Evolutionary conservation across 2,797 vertebrate genomes (phyloP).

Genomic region (Mus minutoides): DNA sequence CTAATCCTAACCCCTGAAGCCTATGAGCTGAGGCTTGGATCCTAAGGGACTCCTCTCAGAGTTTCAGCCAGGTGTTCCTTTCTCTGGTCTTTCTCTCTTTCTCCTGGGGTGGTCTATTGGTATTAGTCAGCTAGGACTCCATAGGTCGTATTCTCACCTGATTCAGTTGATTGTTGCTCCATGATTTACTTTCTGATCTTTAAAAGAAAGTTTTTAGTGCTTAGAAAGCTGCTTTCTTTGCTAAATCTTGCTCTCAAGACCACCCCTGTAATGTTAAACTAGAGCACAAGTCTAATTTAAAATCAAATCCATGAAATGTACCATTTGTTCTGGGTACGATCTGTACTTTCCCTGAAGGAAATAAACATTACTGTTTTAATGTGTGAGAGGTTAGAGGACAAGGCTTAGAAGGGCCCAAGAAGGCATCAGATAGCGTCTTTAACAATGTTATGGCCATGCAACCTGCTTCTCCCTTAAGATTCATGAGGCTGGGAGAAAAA

Average conservation of each 20-base stretch:
- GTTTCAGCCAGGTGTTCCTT: background rate
- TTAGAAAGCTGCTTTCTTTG: background rate
- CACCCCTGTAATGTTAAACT: background rate
- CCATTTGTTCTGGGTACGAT: conserved; percentile 28
- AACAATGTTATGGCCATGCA: background rate
- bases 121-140: background rate
- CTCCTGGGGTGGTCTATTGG: background rate
- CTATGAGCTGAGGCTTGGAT: background rate
- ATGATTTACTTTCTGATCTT: background rate
- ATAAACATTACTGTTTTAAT: conserved; percentile 25
- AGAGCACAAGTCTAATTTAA: background rate
- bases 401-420: background rate
- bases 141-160: background rate
- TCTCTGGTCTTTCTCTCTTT: background rate
- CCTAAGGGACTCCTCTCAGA: background rate
- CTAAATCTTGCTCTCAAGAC: background rate
- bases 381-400: conserved; percentile 39
- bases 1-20: background rate
- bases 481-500: background rate
- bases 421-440: background rate
- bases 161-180: background rate
- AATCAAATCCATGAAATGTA: background rate
- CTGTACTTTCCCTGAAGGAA: background rate
- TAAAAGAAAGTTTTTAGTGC: background rate
- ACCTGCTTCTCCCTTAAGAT: background rate